These are phyloP conservation scores for Puffinus mauretanicus DNA, from an alignment of 2,113 vertebrate species.

Conservation along the genomic window DNA sequence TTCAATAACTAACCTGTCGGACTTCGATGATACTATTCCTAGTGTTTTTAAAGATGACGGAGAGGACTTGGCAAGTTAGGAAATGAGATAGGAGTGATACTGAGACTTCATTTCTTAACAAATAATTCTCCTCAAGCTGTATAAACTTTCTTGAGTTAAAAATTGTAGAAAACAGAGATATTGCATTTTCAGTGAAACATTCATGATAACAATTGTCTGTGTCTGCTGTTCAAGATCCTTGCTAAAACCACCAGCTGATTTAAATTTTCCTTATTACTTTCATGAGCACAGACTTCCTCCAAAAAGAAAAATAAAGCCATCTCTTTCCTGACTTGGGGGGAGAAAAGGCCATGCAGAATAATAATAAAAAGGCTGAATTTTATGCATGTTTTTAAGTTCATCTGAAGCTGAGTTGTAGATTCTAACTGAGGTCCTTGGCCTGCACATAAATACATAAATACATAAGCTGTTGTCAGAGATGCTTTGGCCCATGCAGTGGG, in stretches of 20 bases:
- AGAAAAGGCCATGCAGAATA: not conserved
- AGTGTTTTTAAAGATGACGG: not conserved
- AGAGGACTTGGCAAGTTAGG: not conserved
- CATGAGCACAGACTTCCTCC: not conserved
- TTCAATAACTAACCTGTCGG: not conserved
- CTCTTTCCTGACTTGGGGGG: not conserved
- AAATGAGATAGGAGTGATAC: not conserved
- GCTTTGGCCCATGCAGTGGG: not conserved
- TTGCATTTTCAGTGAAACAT: not conserved
- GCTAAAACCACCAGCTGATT: not conserved
- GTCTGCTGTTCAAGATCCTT: not conserved
- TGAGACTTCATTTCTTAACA: not conserved
- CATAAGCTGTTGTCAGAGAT: not conserved
- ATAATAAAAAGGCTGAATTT: not conserved
- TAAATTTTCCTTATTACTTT: not conserved
- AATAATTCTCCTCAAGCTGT: not conserved
- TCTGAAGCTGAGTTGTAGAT: not conserved
- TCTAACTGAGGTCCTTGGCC: not conserved
- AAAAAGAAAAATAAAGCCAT: not conserved
- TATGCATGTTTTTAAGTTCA: not conserved
- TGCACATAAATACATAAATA: not conserved
- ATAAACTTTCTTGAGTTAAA: not conserved
- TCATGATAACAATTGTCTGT: not conserved
- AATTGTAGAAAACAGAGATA: not conserved
- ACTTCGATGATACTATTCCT: not conserved